Evolutionary conservation across 35 echinoderm and acorn worm species (phyloP).

Genomic region (Nesometra sesokonis): DNA sequence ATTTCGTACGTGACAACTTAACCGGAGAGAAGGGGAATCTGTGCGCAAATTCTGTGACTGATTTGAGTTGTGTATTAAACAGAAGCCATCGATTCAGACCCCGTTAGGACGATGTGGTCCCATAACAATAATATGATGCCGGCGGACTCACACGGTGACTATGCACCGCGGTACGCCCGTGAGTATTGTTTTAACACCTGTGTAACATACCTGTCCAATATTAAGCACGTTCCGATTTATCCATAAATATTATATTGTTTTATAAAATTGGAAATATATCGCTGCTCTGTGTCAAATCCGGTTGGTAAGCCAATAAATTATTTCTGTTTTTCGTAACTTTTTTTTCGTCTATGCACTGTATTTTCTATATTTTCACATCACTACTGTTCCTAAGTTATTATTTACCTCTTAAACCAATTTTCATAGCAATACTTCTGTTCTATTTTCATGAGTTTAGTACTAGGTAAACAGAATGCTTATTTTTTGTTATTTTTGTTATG

Average conservation of each 20-base stretch:
- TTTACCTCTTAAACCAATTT: too few relatives aligned
- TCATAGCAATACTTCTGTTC: too few relatives aligned
- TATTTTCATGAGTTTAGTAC: too few relatives aligned
- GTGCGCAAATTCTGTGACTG: neutral
- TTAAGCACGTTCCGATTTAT: neutral
- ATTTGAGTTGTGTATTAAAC: neutral
- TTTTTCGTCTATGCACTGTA: too few relatives aligned
- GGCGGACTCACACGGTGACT: neutral
- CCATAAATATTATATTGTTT: neutral
- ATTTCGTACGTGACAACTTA: neutral
- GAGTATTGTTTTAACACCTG: neutral
- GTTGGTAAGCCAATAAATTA: neutral
- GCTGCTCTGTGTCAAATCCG: neutral
- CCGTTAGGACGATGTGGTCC: neutral
- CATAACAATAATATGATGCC: neutral
- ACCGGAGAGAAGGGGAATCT: neutral
- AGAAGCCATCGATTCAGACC: neutral
- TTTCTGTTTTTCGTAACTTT: neutral
- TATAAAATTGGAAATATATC: neutral
- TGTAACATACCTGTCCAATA: neutral
- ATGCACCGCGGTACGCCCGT: neutral
- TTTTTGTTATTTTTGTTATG: too few relatives aligned
- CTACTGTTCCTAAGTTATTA: too few relatives aligned
- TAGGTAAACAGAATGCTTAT: too few relatives aligned
- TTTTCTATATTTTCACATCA: too few relatives aligned